phyloP scores from a whole-genome alignment of 2,113 vertebrate species.

The Bubo scandiacus region DNA sequence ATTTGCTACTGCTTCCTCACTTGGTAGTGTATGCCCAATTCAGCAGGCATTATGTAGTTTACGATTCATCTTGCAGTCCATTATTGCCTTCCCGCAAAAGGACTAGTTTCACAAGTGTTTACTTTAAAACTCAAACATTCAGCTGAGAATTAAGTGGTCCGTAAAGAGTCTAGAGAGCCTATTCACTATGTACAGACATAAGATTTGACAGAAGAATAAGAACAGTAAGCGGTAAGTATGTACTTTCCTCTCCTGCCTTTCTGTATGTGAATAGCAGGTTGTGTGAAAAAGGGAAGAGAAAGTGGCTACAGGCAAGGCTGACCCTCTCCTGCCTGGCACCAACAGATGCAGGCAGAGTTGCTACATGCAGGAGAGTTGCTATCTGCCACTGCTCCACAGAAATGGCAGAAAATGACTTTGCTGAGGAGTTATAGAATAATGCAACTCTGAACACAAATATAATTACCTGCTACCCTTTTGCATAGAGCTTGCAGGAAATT shows the following conservation, averaged over 20 bases:
- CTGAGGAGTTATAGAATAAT: neutral
- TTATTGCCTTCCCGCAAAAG: neutral
- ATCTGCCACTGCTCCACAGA: neutral
- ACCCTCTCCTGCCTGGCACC: neutral
- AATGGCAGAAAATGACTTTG: neutral
- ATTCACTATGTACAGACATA: neutral
- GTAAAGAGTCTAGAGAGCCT: neutral
- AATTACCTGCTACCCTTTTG: neutral
- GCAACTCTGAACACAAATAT: neutral
- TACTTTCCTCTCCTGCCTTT: neutral
- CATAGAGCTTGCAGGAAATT: neutral
- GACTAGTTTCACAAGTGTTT: neutral
- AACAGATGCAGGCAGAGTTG: fast-evolving
- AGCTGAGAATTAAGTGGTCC: neutral
- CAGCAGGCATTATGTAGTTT: neutral
- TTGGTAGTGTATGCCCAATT: neutral
- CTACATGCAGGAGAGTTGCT: fast-evolving
- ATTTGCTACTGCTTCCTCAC: neutral
- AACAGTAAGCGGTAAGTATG: neutral
- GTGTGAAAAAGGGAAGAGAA: neutral
- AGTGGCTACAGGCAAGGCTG: neutral
- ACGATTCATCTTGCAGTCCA: neutral
- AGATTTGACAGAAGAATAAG: neutral
- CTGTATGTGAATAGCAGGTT: neutral
- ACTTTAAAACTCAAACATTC: neutral